Evolutionary conservation across 2,113 vertebrate genomes (phyloP), one percentile per base, ranked within the genome.

Genomic region (Mus pahari): DNA sequence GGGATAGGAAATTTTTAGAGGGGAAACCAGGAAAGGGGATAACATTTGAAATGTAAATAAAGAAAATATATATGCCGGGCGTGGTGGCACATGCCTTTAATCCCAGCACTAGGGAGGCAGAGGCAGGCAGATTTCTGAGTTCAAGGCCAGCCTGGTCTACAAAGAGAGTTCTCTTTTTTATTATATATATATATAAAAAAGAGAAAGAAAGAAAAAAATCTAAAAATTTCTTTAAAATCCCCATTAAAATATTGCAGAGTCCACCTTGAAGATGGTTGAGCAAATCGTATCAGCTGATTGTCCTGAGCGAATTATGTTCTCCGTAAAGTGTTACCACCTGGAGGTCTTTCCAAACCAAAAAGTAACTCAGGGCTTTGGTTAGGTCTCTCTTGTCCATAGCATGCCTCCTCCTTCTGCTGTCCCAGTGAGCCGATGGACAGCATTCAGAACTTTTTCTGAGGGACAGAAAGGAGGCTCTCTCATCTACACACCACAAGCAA

Each of bases 231-330:
- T 48, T 92, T 78, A 71, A 96, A 74, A 92, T 86, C 24, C 82
- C 20, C 50, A 75, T 66, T 19, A 60, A 42, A 81, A 9, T 88
- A 75, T 95, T 88, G 66, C 12, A 66, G 82, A 90, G 83, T 77
- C 50, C 14, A 13, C 74, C 48, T 94, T 73, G 42, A 91, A 89
- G 71, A 95, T 91, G 92, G 17, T 93, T 79, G 87, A 62, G 71
- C 96, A 42, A 92, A 95, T 89, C 90, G 55, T 73, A 92, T 94
- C 28, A 86, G 55, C 90, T 94, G 89, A 89, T 33, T 20, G 77
- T 91, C 45, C 86, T 74, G 48, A 96, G 68, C 64, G 73, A 66
- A 84, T 84, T 96, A 13, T 81, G 26, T 77, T 94, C 94, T 92
- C 45, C 10, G 53, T 89, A 78, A 96, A 79, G 77, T 90, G 50